Base-by-base conservation (phyloP, 1,140 invertebrate genomes). In the Drosophila novamexicana region DNA sequence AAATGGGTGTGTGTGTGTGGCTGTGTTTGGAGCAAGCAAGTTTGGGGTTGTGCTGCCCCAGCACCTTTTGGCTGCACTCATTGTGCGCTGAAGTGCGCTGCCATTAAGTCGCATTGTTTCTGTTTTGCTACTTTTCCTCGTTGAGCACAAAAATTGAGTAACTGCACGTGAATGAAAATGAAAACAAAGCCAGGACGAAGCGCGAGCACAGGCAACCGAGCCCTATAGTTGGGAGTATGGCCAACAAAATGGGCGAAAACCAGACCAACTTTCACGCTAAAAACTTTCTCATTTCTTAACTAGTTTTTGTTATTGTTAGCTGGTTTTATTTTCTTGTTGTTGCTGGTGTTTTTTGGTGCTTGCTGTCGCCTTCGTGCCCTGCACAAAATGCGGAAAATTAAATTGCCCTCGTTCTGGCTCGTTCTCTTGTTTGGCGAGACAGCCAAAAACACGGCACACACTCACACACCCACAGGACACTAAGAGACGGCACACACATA, bases 221-320 rank as follows among this genome's bases (percentile, higher is more conserved):
- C 56, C 10, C 9, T 18, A 12, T 50, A 7, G 9, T 12, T 36
- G 14, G 12, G 39, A 65, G 50, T 34, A 56, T 56, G 50, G 63
- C 63, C 50, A 67, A 67, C 53, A 67, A 54, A 52, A 7, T 32
- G 16, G 10, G 40, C 53, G 42, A 62, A 65, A 57, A 61, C 39
- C 56, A 47, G 67, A 66, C 83, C 65, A 88, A 86, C 79, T 86
- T 86, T 86, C 79, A 83, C 76, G 83, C 83, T 83, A 80, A 88
- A 88, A 88, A 88, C 83, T 88, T 88, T 89, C 82, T 77, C 83
- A 89, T 88, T 88, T 88, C 83, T 88, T 88, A 88, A 88, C 84
- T 88, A 89, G 84, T 88, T 82, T 88, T 89, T 88, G 80, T 88
- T 88, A 79, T 88, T 88, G 83, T 86, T 86, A 68, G 58, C 45